These are phyloP conservation scores for Bombylius major DNA, from an alignment of 2,888 invertebrate species.

Conservation along the genomic window DNA sequence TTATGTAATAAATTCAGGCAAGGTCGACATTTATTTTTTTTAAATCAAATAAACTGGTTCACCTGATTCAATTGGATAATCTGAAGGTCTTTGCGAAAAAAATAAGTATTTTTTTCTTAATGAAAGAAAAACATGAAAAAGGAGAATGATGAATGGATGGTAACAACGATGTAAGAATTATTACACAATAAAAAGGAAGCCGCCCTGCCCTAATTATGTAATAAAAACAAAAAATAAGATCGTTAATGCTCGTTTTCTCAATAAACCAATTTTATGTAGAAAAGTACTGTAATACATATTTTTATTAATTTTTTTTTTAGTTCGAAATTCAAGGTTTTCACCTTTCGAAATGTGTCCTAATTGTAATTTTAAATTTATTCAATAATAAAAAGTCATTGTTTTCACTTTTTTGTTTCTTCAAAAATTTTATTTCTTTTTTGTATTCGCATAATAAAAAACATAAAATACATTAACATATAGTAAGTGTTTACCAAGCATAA, in stretches of 20 bases:
- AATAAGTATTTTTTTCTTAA: too few relatives aligned
- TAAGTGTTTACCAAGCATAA: slow-evolving; percentile 38
- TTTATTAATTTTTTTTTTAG: too few relatives aligned
- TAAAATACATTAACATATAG: too few relatives aligned
- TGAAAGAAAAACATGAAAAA: not conserved
- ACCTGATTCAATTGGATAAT: not conserved
- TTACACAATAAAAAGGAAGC: not conserved
- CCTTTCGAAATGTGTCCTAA: not conserved
- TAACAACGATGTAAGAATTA: not conserved
- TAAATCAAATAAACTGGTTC: not conserved
- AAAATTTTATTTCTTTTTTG: too few relatives aligned
- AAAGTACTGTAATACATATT: too few relatives aligned
- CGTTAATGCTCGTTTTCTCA: too few relatives aligned
- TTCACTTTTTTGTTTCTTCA: too few relatives aligned
- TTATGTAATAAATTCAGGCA: not conserved
- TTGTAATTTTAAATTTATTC: too few relatives aligned
- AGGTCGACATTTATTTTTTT: not conserved
- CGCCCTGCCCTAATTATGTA: not conserved
- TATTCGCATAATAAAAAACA: too few relatives aligned
- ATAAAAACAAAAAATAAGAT: not conserved
- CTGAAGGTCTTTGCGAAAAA: not conserved
- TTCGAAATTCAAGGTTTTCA: not conserved
- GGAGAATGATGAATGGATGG: not conserved
- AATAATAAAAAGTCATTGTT: too few relatives aligned
- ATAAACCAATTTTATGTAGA: too few relatives aligned